These are phyloP conservation scores for Coturnix japonica DNA, from an alignment of 2,113 vertebrate genomes.

Conservation along the genomic window DNA sequence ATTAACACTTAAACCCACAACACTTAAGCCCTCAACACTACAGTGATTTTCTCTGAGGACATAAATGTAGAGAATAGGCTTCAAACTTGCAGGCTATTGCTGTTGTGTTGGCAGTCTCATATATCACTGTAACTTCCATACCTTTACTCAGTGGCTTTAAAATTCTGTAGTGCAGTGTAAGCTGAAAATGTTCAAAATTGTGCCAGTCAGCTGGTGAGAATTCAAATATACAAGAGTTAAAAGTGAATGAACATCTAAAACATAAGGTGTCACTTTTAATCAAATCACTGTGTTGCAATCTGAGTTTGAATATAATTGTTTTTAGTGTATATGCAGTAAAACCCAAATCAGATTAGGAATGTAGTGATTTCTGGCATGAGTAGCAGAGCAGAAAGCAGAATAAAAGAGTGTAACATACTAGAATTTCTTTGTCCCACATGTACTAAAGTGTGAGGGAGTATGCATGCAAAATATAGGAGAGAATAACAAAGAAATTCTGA, in stretches of 20 bases:
- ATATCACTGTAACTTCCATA: constrained; percentile 24
- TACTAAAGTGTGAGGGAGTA: neutral
- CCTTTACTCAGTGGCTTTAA: neutral
- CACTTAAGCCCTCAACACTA: constrained; percentile 6
- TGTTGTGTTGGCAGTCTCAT: constrained; percentile 29
- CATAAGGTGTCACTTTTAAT: neutral
- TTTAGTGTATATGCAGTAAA: neutral
- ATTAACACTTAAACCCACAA: constrained; percentile 54
- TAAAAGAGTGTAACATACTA: neutral
- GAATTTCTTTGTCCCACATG: neutral
- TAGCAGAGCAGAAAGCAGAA: neutral
- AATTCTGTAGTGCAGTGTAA: neutral
- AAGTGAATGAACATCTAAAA: constrained; percentile 34
- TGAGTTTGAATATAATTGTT: neutral
- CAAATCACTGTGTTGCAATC: neutral
- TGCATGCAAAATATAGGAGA: neutral
- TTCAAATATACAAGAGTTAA: neutral
- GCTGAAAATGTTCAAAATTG: constrained; percentile 4
- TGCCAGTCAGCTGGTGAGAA: constrained; percentile 17
- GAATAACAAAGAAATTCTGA: neutral
- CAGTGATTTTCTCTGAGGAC: constrained; percentile 42
- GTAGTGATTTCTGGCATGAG: neutral
- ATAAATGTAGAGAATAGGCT: neutral
- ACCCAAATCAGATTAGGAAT: neutral
- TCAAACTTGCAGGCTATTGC: constrained; percentile 31